Evolutionary conservation across 2,113 vertebrate genomes (phyloP).

Genomic region (Rhea americana): DNA sequence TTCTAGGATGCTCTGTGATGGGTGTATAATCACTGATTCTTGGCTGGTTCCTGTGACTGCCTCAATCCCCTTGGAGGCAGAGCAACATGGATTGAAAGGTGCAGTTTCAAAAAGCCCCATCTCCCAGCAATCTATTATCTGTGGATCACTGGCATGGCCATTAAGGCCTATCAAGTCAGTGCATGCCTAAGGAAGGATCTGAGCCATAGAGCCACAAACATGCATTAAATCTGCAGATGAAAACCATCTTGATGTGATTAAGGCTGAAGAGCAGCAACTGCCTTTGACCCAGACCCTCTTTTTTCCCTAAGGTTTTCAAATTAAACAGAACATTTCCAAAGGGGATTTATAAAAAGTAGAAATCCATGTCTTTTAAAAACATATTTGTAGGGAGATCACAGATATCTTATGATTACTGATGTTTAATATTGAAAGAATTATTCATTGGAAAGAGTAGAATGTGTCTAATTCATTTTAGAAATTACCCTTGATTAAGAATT

Average conservation of each 20-base stretch:
- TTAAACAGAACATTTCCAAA: background rate
- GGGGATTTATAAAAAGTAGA: background rate
- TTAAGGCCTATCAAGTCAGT: background rate
- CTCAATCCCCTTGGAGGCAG: accelerated
- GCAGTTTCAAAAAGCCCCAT: background rate
- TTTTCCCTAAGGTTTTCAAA: constrained; percentile 2
- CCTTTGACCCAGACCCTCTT: background rate
- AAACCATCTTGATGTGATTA: constrained; percentile 4
- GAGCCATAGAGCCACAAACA: background rate
- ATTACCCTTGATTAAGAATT: constrained; percentile 26
- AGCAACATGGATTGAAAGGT: background rate
- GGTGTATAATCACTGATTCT: background rate
- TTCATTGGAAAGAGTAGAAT: constrained; percentile 7
- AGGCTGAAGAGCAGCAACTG: background rate
- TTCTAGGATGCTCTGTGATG: background rate
- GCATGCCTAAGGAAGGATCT: background rate
- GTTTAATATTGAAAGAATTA: background rate
- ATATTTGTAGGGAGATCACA: background rate
- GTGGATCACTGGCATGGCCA: background rate
- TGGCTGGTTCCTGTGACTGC: background rate
- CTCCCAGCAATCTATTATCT: background rate
- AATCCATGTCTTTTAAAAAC: background rate
- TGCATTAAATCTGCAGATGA: background rate
- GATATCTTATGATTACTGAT: background rate
- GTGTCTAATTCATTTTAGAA: constrained; percentile 38